phyloP scores from a whole-genome alignment of 2,113 vertebrate genomes.

The Toxotes chatareus region DNA sequence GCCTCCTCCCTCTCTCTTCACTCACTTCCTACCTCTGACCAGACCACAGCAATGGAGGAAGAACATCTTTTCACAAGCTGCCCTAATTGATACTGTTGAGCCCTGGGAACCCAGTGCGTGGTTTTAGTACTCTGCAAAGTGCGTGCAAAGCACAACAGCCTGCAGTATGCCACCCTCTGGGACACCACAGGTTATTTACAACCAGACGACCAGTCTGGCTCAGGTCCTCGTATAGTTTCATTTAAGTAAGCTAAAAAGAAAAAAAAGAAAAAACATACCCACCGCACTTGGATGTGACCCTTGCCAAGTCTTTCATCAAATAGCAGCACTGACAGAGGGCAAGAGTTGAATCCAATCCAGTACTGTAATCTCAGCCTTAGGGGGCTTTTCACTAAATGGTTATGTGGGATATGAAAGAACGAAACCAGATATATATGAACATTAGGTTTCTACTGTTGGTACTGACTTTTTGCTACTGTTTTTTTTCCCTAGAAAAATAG shows the following conservation, averaged over 20 bases:
- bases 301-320: conserved; percentile 66
- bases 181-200: conserved; percentile 77
- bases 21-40: conserved; percentile 68
- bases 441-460: conserved; percentile 38
- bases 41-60: conserved; percentile 61
- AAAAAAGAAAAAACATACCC: conserved; percentile 9
- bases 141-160: conserved; percentile 67
- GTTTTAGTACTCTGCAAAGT: conserved; percentile 66
- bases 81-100: conserved; percentile 75
- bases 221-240: conserved; percentile 59
- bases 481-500: neutral
- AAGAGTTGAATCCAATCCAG: conserved; percentile 66
- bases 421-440: conserved; percentile 49
- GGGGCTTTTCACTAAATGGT: conserved; percentile 49
- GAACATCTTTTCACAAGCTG: conserved; percentile 71
- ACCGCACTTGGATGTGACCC: conserved; percentile 47
- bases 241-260: conserved; percentile 51
- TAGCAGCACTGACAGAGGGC: conserved; percentile 40
- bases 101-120: conserved; percentile 58
- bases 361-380: conserved; percentile 60
- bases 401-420: conserved; percentile 58
- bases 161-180: conserved; percentile 69
- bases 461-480: conserved; percentile 1
- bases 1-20: conserved; percentile 29
- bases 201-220: conserved; percentile 62